phyloP scores from a whole-genome alignment of 2,113 vertebrate genomes.

The Pterocles gutturalis region DNA sequence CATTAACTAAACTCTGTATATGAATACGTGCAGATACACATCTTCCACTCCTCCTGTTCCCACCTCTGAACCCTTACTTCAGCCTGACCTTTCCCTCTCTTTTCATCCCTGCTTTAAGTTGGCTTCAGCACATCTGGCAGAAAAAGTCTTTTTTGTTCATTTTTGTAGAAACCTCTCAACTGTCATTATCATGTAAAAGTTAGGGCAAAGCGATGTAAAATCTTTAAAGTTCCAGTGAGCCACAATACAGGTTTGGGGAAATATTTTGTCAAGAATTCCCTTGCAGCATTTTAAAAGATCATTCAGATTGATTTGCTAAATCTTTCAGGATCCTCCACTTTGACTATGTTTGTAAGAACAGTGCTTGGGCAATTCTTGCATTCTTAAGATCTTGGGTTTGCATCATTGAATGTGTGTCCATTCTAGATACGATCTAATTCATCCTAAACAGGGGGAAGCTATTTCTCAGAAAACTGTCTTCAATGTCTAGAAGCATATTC shows the following conservation, averaged over 20 bases:
- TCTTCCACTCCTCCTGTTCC: not conserved
- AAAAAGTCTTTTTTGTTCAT: not conserved
- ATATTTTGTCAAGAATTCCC: not conserved
- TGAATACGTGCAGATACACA: not conserved
- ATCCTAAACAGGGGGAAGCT: not conserved
- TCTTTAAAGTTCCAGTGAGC: not conserved
- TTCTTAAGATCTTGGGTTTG: not conserved
- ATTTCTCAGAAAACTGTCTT: not conserved
- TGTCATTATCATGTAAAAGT: fast-evolving
- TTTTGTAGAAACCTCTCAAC: not conserved
- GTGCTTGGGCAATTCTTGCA: not conserved
- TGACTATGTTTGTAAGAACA: not conserved
- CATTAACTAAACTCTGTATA: not conserved
- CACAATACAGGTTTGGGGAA: not conserved
- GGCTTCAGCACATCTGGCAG: not conserved
- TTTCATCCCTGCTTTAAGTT: not conserved
- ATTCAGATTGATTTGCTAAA: not conserved
- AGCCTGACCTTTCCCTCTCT: not conserved
- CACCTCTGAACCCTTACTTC: fast-evolving
- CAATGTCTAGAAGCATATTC: not conserved
- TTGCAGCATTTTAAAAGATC: not conserved
- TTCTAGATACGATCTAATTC: not conserved
- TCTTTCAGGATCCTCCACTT: not conserved
- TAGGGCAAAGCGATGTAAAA: not conserved
- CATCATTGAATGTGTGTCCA: not conserved